Evolutionary conservation across 2,113 vertebrate species (phyloP), one percentile per base, ranked within the genome.

Genomic region (Sclerurus mexicanus): DNA sequence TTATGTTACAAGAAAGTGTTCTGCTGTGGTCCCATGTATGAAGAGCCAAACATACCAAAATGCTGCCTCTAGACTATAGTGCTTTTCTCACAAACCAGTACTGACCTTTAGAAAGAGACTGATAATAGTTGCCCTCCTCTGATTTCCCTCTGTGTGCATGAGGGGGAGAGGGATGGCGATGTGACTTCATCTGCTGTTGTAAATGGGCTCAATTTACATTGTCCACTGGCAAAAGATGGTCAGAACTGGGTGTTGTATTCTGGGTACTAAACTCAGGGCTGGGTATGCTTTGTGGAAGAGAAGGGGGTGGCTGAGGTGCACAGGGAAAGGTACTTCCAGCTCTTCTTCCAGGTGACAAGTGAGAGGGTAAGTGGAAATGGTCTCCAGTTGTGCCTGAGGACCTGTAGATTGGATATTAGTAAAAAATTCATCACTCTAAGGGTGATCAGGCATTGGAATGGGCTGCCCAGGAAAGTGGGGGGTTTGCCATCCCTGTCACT

Each of bases 91-190:
- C n/a, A 73, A 47, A 56, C 17, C 7, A 11, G 23, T 62, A 33
- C 22, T 58, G 58, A 60, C 4, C 21, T 64, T 12, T 40, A 63
- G n/a, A 55, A 76, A 39, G n/a, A 31, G 17, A 73, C 28, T 44
- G 12, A 16, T 47, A 50, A 11, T 59, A 40, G 24, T 24, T 83
- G 10, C 30, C 14, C 14, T 73, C 6, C 10, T 76, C 5, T 40
- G 25, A 2, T 50, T 83, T 78, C 28, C 18, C 20, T 46, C 8
- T 75, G 11, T 52, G 10, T 0, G 0, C 40, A 42, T 22, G 27
- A 18, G 27, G 12, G 75, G 85, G 52, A 46, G 4, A 16, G 55
- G 9, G 9, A 4, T 30, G 42, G 8, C 33, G 12, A n/a, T 64
- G 18, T 31, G 14, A 30, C 40, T 82, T 62, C 37, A 30, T 30